phyloP scores from a whole-genome alignment of 2,113 vertebrate genomes.

The Indicator maculatus region DNA sequence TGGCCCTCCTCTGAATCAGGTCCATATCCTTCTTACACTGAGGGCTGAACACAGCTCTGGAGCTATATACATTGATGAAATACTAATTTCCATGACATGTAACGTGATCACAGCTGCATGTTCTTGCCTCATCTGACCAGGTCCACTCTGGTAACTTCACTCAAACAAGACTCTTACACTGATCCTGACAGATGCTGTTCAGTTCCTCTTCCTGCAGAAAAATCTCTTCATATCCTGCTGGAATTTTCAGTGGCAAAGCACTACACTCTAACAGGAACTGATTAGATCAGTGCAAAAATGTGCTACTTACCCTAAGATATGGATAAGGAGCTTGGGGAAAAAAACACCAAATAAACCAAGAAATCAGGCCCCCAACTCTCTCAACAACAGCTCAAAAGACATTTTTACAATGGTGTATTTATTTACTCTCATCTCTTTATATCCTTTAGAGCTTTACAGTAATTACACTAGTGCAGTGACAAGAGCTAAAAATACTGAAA shows the following conservation, averaged over 20 bases:
- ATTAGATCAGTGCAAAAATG: background rate
- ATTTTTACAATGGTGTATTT: background rate
- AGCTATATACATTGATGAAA: background rate
- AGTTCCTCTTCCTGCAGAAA: background rate
- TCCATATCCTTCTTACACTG: too few relatives aligned
- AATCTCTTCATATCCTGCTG: background rate
- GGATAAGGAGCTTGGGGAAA: background rate
- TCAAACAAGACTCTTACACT: background rate
- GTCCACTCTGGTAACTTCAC: background rate
- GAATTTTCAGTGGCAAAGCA: background rate
- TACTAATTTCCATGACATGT: background rate
- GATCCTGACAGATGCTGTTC: background rate
- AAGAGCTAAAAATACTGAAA: background rate
- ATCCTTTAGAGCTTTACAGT: background rate
- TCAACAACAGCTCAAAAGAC: background rate
- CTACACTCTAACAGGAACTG: background rate
- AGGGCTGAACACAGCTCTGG: too few relatives aligned
- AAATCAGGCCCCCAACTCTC: background rate
- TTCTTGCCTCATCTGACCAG: background rate
- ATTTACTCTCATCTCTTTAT: background rate
- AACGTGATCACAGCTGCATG: background rate
- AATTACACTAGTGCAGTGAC: background rate
- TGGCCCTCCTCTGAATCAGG: too few relatives aligned
- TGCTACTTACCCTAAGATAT: background rate
- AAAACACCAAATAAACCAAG: background rate